Evolutionary conservation across 2,113 vertebrate genomes (phyloP), one percentile per base, ranked within the genome.

Genomic region (Amphiprion percula): DNA sequence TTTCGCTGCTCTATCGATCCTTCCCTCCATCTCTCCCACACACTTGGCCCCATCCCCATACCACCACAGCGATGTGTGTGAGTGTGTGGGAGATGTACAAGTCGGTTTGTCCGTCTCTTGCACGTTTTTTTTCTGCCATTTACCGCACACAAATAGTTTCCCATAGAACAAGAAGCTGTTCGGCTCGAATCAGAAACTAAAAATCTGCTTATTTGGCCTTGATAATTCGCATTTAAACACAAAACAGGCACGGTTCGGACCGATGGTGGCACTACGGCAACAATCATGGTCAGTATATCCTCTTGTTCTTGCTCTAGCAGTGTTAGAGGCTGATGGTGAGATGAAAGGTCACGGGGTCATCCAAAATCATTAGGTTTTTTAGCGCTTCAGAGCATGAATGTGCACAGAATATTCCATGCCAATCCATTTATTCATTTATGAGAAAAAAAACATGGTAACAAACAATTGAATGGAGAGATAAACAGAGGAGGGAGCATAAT

Each of bases 1-100:
- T 83, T 90, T 88, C 86, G 82, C 90, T 90, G 86, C 90, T 90
- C 87, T 90, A 93, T 93, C 91, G 91, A 92, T 93, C 89, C 84
- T 80, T 92, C 82, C 78, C 88, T 90, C 88, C 90, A 78, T 88
- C 85, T 60, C 91, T 89, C 86, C 88, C 88, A 90, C 91, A 87
- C 91, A 85, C 87, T 92, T 88, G 88, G 85, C 91, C 90, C 84
- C 82, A 83, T 83, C 88, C 86, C 73, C 86, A 65, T 41, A 61
- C 70, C 75, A 16, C 53, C 59, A 47, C 46, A 17, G 12, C 19
- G 3, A 39, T 83, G 85, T 80, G 76, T 87, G 77, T 74, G 85
- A 55, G 79, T 83, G 89, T 76, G 89, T 88, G 91, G 83, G 89
- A 85, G 86, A 83, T 68, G 78, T 74, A 83, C 73, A 83, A 82